A percentile compares a stretch with the other conserved stretches of the same genome.
These are phyloP conservation scores for Macrosoma leucophasiata DNA, from an alignment of 2,888 invertebrate species.

Conservation along the genomic window DNA sequence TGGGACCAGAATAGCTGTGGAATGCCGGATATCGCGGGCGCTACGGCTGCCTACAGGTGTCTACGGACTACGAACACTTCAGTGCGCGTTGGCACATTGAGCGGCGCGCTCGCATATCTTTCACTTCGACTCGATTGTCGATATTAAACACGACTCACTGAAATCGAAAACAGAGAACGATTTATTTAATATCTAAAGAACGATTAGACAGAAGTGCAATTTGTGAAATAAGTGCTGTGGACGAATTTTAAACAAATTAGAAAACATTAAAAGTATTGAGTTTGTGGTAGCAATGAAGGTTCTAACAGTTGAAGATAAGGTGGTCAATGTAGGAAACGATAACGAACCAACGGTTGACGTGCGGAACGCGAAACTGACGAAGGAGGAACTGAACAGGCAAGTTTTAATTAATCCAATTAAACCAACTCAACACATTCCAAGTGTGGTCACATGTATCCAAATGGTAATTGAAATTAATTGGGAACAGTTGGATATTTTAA, in stretches of 20 bases:
- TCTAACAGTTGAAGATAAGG: constrained; percentile 54
- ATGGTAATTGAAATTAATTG: too few species aligned
- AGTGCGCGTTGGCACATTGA: constrained; percentile 35
- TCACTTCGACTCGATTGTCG: constrained; percentile 31
- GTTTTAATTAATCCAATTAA: too few species aligned
- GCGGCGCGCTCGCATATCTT: constrained; percentile 27
- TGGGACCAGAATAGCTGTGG: constrained; percentile 57
- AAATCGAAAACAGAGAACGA: constrained; percentile 15
- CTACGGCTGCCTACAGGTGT: constrained; percentile 24
- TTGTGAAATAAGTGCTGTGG: not conserved
- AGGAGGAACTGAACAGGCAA: constrained; percentile 66
- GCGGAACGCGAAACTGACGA: constrained; percentile 44
- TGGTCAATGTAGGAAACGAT: constrained; percentile 49
- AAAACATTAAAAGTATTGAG: constrained; percentile 1
- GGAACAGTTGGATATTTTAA: too few species aligned
- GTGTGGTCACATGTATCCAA: too few species aligned
- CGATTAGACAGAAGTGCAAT: not conserved
- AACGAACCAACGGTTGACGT: constrained; percentile 54
- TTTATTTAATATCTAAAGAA: not conserved
- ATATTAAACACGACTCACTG: constrained; percentile 53
- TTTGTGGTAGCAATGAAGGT: constrained; percentile 52
- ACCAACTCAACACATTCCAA: too few species aligned
- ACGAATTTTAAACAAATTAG: constrained; percentile 4
- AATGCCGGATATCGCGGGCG: constrained; percentile 70
- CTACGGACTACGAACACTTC: constrained; percentile 14